phyloP scores from a whole-genome alignment of 2,113 vertebrate genomes.

The Atrichornis clamosus region DNA sequence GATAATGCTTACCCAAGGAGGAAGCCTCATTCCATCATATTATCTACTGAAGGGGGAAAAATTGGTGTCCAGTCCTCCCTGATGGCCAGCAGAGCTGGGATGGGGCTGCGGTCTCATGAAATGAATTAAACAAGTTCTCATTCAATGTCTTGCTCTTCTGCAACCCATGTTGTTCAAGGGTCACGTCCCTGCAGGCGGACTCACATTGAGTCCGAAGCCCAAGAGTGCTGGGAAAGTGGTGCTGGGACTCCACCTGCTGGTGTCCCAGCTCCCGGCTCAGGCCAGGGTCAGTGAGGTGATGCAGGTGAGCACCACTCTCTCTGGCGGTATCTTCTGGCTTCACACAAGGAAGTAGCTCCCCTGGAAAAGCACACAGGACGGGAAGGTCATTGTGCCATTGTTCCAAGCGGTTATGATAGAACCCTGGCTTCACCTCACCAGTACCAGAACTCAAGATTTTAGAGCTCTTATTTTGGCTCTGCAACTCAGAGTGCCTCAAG shows the following conservation, averaged over 20 bases:
- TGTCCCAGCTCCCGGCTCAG: neutral
- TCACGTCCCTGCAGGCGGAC: neutral
- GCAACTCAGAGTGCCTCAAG: neutral
- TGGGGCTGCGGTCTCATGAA: neutral
- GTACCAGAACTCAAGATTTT: neutral
- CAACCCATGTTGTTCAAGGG: neutral
- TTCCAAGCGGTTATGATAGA: neutral
- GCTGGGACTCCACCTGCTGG: constrained; percentile 7
- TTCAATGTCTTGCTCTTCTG: neutral
- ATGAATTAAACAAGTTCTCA: no score
- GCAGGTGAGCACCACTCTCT: no score
- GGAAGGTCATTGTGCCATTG: neutral
- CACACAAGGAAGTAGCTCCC: no score
- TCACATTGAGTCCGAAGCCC: rapidly evolving
- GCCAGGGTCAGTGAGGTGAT: neutral
- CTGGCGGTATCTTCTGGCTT: neutral
- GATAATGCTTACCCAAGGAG: neutral
- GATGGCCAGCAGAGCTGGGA: neutral
- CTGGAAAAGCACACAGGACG: rapidly evolving
- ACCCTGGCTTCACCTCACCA: neutral
- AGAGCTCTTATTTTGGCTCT: neutral
- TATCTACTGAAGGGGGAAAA: neutral
- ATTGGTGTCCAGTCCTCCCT: no score
- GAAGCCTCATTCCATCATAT: neutral
- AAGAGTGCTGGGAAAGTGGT: neutral